A percentile compares a stretch with the other conserved stretches of the same genome.
These are phyloP conservation scores for Falco punctatus DNA, from an alignment of 2,113 vertebrate species.

Conservation along the genomic window DNA sequence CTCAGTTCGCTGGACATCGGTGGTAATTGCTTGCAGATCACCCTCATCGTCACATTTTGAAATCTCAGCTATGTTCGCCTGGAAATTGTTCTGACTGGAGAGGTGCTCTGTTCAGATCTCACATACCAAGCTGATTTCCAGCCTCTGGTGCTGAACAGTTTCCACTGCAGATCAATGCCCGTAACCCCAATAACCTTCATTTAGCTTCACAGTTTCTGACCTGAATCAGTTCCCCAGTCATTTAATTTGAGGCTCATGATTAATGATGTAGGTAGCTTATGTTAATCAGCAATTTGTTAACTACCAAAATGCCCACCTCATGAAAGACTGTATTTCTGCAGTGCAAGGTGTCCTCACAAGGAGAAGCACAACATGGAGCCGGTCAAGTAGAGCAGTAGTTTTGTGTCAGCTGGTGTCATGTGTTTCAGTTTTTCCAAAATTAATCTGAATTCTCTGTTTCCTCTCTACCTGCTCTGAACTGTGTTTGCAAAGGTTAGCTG, in stretches of 20 bases:
- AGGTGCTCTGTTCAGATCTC: neutral
- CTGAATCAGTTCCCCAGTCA: constrained; percentile 5
- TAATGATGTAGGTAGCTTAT: constrained; percentile 38
- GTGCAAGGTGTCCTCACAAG: constrained; percentile 16
- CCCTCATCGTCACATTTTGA: neutral
- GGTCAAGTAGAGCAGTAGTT: constrained; percentile 3
- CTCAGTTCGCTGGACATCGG: neutral
- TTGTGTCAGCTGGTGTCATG: neutral
- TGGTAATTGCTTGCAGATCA: neutral
- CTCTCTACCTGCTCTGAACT: neutral
- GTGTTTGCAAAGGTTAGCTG: constrained; percentile 34
- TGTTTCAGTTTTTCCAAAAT: constrained; percentile 30
- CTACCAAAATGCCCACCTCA: neutral
- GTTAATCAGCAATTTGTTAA: constrained; percentile 57
- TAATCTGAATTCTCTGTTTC: constrained; percentile 27
- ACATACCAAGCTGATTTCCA: neutral
- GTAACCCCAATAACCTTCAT: neutral
- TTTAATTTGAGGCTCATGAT: constrained; percentile 39
- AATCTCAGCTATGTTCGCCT: neutral
- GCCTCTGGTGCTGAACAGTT: neutral
- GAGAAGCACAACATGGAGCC: neutral
- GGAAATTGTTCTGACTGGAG: neutral
- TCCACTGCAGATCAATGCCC: neutral
- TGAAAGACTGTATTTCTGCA: neutral
- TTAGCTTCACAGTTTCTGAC: neutral